Evolutionary conservation across 2,888 invertebrate species (phyloP), one percentile per base, ranked within the genome.

Genomic region (Plebejus anna): DNA sequence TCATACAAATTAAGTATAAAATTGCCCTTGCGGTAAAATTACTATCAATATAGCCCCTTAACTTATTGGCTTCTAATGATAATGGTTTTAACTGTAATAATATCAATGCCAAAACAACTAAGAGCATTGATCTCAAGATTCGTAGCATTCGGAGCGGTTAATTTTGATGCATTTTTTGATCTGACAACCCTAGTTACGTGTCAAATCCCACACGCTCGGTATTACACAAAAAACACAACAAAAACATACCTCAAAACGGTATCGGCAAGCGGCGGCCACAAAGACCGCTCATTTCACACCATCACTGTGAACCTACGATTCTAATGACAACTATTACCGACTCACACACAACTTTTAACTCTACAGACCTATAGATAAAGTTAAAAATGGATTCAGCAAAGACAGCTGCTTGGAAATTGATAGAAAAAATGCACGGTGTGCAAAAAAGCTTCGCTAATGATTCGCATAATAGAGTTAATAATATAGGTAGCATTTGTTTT

Each of bases 131-230:
- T 32, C 36, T 66, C 1, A 66, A 32, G 32, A 83, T 81, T 82
- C 80, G 76, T 79, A 79, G 83, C 82, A 82, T 81, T 81, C 78
- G 80, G 79, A 55, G 13, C 16, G 4, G 55, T 55, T 16, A 55
- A 81, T 81, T 81, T 80, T 81, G 83, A 83, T 88, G 86, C 85
- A 85, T 87, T 88, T 87, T 11, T 72, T 47, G 42, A 72, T 42
- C 47, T 72, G 72, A n/a, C 61, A 89, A 93, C 92, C 92, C 93
- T 92, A 87, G 90, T 88, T 89, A 90, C 92, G 92, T 92, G 93
- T 92, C 92, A 91, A 91, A 92, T 91, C 91, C 91, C 91, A 91
- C 93, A 92, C 93, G 90, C 89, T 91, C 89, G 90, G 91, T 86
- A 92, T 92, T 91, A 93, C 90, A 93, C 92, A 93, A 90, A 93